Base-by-base conservation (phyloP, 2,888 invertebrate genomes). In the Phyto melanocephala region DNA sequence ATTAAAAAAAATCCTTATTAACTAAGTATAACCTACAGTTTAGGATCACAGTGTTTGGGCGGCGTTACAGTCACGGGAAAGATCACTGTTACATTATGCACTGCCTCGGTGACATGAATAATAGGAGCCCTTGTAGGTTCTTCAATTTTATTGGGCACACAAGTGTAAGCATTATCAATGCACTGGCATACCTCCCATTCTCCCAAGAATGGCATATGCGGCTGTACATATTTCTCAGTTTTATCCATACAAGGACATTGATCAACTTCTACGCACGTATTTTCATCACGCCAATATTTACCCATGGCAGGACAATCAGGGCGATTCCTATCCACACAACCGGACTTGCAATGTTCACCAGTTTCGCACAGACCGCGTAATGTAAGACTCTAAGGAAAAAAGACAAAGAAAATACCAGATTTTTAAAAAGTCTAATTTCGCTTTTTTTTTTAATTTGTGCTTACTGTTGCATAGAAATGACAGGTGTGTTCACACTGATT, bases 151-250 rank as follows among this genome's bases (percentile, higher is more conserved):
- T 87, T 90, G 3, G 87, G 85, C 15, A 89, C 85, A 79, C 97
- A 97, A 56, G 94, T 93, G 79, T 95, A 93, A 22, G 92, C 92
- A 90, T 97, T 96, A 87, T 95, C 93, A 7, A 96, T 92, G 86
- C 97, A 97, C 86, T 96, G 96, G 87, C 97, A 97, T 13, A 93
- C 92, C 86, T 94, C 93, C 87, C 95, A 96, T 0, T 93, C 93
- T 0, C 86, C 87, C 0, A 87, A 56, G 5, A 90, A 89, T 1
- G 94, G 92, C 67, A 93, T 93, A 17, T 95, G 95, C 0, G 97
- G 96, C 94, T 96, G 91, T 2, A 96, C 92, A 10, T 94, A 92
- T 58, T 92, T 91, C 22, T 95, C 95, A 15, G 93, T 90, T 13
- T 92, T 92, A 47, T 94, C 93, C 76, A 93, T 92, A 88, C 97